Evolutionary conservation across 1,140 invertebrate genomes (phyloP).

Genomic region (Stegodyphus dumicola): DNA sequence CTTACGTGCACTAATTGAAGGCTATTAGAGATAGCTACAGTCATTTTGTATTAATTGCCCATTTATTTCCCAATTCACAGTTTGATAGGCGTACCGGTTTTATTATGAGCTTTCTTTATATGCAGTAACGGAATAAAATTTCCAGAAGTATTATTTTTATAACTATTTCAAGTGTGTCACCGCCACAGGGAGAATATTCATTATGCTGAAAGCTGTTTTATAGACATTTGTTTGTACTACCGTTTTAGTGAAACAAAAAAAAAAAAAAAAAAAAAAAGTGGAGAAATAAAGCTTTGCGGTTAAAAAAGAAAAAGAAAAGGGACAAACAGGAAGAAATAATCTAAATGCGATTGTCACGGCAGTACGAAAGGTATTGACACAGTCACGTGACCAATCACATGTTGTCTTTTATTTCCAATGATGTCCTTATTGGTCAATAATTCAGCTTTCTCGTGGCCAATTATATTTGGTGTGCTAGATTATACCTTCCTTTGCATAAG

Average conservation of each 20-base stretch:
- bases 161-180: constrained; percentile 9
- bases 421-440: constrained; percentile 56
- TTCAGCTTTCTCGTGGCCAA: constrained; percentile 49
- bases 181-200: not conserved
- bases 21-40: not conserved
- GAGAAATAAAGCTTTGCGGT: constrained; percentile 1
- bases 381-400: constrained; percentile 56
- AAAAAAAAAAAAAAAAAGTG: too few species aligned
- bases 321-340: constrained; percentile 49
- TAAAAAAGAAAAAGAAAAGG: constrained; percentile 16
- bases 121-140: too few species aligned
- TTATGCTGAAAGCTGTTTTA: too few species aligned
- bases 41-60: constrained; percentile 23
- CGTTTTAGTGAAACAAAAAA: constrained; percentile 1
- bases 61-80: not conserved
- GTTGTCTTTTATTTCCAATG: constrained; percentile 14
- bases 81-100: not conserved
- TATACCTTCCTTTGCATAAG: not conserved
- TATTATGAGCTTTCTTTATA: too few species aligned
- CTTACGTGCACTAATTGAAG: constrained; percentile 26
- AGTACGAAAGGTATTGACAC: constrained; percentile 30
- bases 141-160: not conserved
- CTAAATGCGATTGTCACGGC: constrained; percentile 38
- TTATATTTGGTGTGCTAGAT: constrained; percentile 18
- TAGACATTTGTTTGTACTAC: not conserved